phyloP scores from a whole-genome alignment of 2,113 vertebrate genomes.

The Dicrurus megarhynchus region DNA sequence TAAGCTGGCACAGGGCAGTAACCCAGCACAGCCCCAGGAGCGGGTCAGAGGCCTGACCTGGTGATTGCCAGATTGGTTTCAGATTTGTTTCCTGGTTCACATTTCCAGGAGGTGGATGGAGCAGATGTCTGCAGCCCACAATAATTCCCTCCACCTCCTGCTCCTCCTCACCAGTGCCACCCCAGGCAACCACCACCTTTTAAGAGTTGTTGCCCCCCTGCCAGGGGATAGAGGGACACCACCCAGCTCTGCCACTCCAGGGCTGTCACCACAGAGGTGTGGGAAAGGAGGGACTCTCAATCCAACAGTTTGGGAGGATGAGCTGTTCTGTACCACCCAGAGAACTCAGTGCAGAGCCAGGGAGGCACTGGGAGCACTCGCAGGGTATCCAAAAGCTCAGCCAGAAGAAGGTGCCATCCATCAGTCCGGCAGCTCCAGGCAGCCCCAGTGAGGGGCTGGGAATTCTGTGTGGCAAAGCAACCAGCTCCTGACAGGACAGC shows the following conservation, averaged over 20 bases:
- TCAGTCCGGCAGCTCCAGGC: background rate
- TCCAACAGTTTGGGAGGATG: background rate
- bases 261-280: background rate
- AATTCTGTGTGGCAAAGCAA: background rate
- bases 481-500: background rate
- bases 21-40: background rate
- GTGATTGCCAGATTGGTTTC: background rate
- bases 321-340: background rate
- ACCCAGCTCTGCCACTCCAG: background rate
- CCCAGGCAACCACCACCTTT: background rate
- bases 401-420: background rate
- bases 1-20: background rate
- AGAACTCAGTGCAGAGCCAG: background rate
- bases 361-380: rapidly evolving
- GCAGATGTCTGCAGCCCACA: background rate
- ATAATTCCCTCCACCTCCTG: background rate
- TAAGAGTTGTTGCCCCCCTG: background rate
- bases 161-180: background rate
- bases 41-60: background rate
- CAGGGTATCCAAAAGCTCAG: background rate
- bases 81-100: background rate
- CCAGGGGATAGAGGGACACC: background rate
- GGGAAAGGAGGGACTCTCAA: background rate
- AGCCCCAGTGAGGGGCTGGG: background rate
- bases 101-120: background rate